A percentile compares a stretch with the other conserved stretches of the same genome.
These are phyloP conservation scores for Gallinago undulata DNA, from an alignment of 2,113 vertebrate species.

Conservation along the genomic window DNA sequence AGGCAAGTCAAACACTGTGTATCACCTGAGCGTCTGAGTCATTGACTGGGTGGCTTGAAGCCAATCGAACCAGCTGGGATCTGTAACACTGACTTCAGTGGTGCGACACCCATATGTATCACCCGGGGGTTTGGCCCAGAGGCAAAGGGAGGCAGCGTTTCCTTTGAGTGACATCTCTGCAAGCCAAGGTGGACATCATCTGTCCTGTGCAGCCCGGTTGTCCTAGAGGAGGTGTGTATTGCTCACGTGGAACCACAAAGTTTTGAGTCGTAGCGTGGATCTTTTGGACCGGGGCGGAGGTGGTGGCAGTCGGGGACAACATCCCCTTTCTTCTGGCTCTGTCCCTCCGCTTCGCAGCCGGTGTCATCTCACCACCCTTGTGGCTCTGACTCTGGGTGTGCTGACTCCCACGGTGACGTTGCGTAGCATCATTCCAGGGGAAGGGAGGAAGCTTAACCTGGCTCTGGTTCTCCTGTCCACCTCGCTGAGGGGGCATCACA, in stretches of 20 bases:
- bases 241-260: fast-evolving
- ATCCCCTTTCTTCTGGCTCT: neutral
- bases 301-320: neutral
- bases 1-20: constrained; percentile 34
- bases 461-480: neutral
- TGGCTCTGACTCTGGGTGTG: neutral
- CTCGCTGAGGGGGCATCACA: neutral
- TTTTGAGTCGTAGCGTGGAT: neutral
- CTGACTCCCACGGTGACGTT: neutral
- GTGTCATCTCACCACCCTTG: neutral
- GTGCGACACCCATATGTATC: constrained; percentile 3
- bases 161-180: neutral
- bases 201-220: neutral
- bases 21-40: constrained; percentile 51
- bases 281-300: neutral
- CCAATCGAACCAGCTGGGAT: constrained; percentile 55
- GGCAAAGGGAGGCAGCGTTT: neutral
- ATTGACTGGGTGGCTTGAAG: constrained; percentile 38
- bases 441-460: neutral
- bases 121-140: neutral
- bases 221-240: neutral
- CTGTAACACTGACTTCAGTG: neutral
- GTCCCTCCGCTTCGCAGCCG: neutral
- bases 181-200: neutral
- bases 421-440: neutral